phyloP scores from a whole-genome alignment of 2,888 invertebrate species.

The Tuberolachnus salignus region DNA sequence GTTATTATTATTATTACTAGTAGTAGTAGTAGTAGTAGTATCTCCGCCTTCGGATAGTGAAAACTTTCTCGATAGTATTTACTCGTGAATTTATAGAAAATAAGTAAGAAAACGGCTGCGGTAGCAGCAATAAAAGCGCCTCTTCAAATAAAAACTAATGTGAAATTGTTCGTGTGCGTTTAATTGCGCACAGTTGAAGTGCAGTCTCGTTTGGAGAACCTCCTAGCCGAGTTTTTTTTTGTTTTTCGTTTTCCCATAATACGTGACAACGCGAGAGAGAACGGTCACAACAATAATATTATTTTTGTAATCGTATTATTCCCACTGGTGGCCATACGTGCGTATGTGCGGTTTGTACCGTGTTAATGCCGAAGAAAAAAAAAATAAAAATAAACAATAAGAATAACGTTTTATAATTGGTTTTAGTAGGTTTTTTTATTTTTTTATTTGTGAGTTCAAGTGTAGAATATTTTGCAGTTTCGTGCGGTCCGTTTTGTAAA shows the following conservation, averaged over 20 bases:
- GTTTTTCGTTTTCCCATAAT: not conserved
- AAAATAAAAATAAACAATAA: no score
- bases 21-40: no score
- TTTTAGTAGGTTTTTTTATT: not conserved
- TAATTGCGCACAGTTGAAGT: not conserved
- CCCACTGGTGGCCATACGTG: not conserved
- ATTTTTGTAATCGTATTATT: not conserved
- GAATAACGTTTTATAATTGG: not conserved
- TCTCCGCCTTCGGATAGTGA: no score
- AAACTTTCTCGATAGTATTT: no score
- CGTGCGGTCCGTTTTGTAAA: no score
- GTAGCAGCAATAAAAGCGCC: no score
- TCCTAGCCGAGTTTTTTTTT: not conserved
- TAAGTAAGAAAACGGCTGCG: no score
- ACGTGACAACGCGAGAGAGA: conserved; percentile 13
- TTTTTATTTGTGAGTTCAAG: no score
- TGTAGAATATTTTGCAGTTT: no score
- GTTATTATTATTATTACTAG: no score
- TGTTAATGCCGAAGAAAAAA: not conserved
- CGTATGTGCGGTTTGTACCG: not conserved
- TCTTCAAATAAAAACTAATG: no score
- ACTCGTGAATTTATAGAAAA: no score
- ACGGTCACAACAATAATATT: not conserved
- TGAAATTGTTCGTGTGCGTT: not conserved
- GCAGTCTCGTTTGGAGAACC: not conserved